Percentiles rank a stretch among this genome's conserved stretches.
Conservation (phyloP, 2,888 invertebrate genomes). For the Noctua janthe region DNA sequence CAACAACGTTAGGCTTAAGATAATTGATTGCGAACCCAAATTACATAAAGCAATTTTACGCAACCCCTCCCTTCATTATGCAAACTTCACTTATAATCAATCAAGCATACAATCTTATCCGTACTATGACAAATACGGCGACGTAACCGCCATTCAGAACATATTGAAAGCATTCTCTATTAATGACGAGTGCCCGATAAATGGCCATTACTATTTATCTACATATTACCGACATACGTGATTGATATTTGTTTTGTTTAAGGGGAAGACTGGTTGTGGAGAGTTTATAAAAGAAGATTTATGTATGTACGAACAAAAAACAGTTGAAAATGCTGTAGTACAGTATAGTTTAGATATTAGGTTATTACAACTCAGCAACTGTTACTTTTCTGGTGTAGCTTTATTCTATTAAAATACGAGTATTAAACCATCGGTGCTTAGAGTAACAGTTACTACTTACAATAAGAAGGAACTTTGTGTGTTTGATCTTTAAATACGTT, state of each 20-base stretch:
- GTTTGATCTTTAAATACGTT: too few relatives aligned
- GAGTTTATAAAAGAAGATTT: too few relatives aligned
- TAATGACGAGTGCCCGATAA: conserved; percentile 76
- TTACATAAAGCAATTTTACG: conserved; percentile 59
- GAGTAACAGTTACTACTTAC: too few relatives aligned
- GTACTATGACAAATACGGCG: conserved; percentile 64
- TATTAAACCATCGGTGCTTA: too few relatives aligned
- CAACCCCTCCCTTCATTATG: conserved; percentile 56
- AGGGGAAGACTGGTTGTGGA: conserved; percentile 36
- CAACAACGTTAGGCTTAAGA: conserved; percentile 14
- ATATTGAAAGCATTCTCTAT: conserved; percentile 69
- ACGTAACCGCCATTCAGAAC: conserved; percentile 60
- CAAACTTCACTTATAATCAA: conserved; percentile 63
- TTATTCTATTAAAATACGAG: too few relatives aligned
- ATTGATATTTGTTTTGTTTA: conserved; percentile 69
- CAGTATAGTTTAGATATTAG: too few relatives aligned
- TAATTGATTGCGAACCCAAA: conserved; percentile 43
- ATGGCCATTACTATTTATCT: conserved; percentile 75
- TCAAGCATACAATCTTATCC: conserved; percentile 68
- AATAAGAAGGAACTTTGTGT: too few relatives aligned
- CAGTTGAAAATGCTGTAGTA: too few relatives aligned
- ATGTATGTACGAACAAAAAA: too few relatives aligned
- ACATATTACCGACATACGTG: conserved; percentile 61
- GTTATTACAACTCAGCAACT: too few relatives aligned
- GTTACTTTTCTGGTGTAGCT: too few relatives aligned